Evolutionary conservation across 2,888 invertebrate genomes (phyloP), one percentile per base, ranked within the genome.

Genomic region (Chrysina gloriosa): DNA sequence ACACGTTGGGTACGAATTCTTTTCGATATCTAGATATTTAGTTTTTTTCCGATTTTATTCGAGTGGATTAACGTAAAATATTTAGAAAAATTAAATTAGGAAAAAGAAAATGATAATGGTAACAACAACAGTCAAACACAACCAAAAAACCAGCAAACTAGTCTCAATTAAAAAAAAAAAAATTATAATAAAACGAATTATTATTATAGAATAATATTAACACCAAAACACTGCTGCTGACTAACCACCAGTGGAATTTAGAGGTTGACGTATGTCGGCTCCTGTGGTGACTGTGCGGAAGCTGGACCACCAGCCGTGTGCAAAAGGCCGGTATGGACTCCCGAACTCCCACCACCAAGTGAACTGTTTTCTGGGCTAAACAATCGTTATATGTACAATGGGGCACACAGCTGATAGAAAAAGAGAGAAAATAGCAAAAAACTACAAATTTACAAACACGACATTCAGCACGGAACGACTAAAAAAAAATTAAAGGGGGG

Each of bases 221-320:
- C 75, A 77, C 73, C 73, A 67, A 73, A 72, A 82, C 83, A 83
- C 83, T 83, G 83, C 82, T 82, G 83, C 81, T 79, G 81, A 83
- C 83, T 82, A 82, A 83, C 83, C 82, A 76, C 83, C 76, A 73
- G 71, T 66, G 70, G 84, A 85, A 88, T 89, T 92, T 93, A 93
- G 89, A 95, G 94, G 90, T 95, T 95, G 85, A 95, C 95, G 88
- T 95, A 95, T 79, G 95, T 95, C 77, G 95, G 95, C 86, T 94
- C 94, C 86, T 94, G 94, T 72, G 92, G 91, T 77, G 89, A 88
- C 82, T 89, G 87, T 75, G 88, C 86, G 77, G 88, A 86, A 73
- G 84, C 82, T 71, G 83, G 82, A 85, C 87, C 85, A 85, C 87
- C 86, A 84, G 86, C 84, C 75, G 81, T 75, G 76, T 84, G 83